These are phyloP conservation scores for Australoheros facetus DNA, from an alignment of 2,797 vertebrate species.

Conservation along the genomic window DNA sequence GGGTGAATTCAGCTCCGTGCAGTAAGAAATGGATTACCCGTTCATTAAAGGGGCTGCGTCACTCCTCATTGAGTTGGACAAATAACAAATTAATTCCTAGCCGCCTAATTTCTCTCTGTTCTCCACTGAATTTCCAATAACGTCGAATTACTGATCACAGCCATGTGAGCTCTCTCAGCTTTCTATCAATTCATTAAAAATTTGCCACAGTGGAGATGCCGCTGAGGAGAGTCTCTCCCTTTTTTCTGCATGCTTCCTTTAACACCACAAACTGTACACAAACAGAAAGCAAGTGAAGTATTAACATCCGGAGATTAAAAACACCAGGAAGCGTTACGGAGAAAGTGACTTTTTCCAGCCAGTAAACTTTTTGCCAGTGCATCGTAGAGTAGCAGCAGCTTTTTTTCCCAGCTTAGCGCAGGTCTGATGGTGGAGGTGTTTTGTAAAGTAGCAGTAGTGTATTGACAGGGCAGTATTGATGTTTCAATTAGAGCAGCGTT, in stretches of 20 bases:
- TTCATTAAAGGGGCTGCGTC: conserved; percentile 77
- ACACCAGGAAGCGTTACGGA: conserved; percentile 13
- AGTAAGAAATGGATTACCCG: conserved; percentile 77
- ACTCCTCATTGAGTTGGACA: conserved; percentile 81
- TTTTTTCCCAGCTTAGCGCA: conserved; percentile 46
- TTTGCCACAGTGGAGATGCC: conserved; percentile 51
- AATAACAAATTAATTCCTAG: conserved; percentile 81
- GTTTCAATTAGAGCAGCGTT: conserved; percentile 84
- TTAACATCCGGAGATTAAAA: conserved; percentile 43
- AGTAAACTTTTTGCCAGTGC: conserved; percentile 26
- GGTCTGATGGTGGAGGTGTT: conserved; percentile 59
- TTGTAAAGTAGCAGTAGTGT: conserved; percentile 71
- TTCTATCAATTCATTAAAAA: conserved; percentile 75
- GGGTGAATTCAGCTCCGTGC: conserved; percentile 72
- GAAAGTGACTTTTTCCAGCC: conserved; percentile 17
- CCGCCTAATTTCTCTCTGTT: conserved; percentile 78
- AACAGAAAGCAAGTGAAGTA: conserved; percentile 42
- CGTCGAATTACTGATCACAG: conserved; percentile 70
- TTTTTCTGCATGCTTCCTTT: conserved; percentile 44
- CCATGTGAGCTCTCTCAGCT: conserved; percentile 66
- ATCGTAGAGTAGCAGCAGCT: not conserved
- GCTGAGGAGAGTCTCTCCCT: conserved; percentile 36
- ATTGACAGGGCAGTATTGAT: conserved; percentile 83
- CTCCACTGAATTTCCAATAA: conserved; percentile 75
- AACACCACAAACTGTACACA: conserved; percentile 16